Percentiles rank a stretch among this genome's conserved stretches.
Conservation (phyloP, 2,888 invertebrate species). For the Clitarchus hookeri region DNA sequence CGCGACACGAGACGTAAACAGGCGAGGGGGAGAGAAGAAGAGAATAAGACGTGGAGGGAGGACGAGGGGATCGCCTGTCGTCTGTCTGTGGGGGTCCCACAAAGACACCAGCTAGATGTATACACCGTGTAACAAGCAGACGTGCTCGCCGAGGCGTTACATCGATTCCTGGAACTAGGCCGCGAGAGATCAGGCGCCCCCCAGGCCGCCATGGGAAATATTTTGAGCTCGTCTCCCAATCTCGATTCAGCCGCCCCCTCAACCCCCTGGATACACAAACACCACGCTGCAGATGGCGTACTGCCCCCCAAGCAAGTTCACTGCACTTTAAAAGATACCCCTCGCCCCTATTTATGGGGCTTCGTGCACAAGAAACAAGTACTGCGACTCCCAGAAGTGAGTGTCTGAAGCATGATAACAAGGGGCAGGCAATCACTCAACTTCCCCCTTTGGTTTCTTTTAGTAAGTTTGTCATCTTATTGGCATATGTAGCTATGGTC, state of each 20-base stretch:
- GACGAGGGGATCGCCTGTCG: neutral
- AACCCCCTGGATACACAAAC: neutral
- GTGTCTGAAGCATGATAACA: too few species aligned
- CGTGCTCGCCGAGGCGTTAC: conserved; percentile 14
- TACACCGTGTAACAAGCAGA: neutral
- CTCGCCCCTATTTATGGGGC: too few species aligned
- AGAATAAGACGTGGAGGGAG: neutral
- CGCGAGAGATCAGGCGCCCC: neutral
- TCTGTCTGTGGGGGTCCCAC: conserved; percentile 14
- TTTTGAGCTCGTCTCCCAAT: neutral
- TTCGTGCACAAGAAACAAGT: too few species aligned
- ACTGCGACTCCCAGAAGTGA: too few species aligned
- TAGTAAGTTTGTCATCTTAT: too few species aligned
- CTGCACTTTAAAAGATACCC: too few species aligned
- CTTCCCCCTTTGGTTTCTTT: too few species aligned
- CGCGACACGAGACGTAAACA: neutral
- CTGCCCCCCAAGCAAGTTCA: too few species aligned
- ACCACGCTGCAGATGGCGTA: too few species aligned
- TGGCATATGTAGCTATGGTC: too few species aligned
- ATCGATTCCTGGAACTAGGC: conserved; percentile 2
- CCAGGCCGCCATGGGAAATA: neutral
- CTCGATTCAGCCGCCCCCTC: neutral
- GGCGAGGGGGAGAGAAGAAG: neutral
- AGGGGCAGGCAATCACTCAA: too few species aligned
- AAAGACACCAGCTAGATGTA: conserved; percentile 4